phyloP scores from a whole-genome alignment of 2,113 vertebrate genomes.

The Lipophrys pholis region DNA sequence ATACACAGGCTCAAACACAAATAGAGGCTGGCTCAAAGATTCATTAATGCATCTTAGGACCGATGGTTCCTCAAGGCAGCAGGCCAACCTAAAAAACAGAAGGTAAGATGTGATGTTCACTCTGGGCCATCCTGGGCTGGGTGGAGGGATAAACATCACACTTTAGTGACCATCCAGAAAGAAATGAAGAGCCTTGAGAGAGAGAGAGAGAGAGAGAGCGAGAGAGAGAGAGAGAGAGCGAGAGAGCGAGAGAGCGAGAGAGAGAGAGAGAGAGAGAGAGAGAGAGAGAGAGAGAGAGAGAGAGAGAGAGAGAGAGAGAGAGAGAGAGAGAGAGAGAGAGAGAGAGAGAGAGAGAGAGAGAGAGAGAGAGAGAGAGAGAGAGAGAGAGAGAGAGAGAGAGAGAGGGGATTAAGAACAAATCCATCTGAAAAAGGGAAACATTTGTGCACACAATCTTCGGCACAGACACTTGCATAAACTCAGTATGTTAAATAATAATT shows the following conservation, averaged over 20 bases:
- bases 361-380: no score
- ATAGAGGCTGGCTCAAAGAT: constrained; percentile 21
- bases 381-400: neutral
- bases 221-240: no score
- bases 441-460: constrained; percentile 6
- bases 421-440: constrained; percentile 25
- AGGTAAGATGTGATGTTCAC: constrained; percentile 48
- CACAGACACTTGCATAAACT: neutral
- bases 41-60: constrained; percentile 70
- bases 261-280: no score
- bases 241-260: no score
- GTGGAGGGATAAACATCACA: constrained; percentile 36
- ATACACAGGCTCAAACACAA: constrained; percentile 9
- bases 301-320: no score
- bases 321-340: no score
- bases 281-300: no score
- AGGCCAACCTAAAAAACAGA: constrained; percentile 46
- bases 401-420: constrained; percentile 6
- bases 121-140: constrained; percentile 13
- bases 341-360: no score
- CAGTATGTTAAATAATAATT: constrained; percentile 1
- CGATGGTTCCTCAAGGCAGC: constrained; percentile 45
- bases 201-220: no score
- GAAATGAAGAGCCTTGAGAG: constrained; percentile 57
- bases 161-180: constrained; percentile 55